A percentile compares a stretch with the other conserved stretches of the same genome.
These are phyloP conservation scores for Sebastolobus altivelis DNA, from an alignment of 2,797 vertebrate species.

Conservation along the genomic window DNA sequence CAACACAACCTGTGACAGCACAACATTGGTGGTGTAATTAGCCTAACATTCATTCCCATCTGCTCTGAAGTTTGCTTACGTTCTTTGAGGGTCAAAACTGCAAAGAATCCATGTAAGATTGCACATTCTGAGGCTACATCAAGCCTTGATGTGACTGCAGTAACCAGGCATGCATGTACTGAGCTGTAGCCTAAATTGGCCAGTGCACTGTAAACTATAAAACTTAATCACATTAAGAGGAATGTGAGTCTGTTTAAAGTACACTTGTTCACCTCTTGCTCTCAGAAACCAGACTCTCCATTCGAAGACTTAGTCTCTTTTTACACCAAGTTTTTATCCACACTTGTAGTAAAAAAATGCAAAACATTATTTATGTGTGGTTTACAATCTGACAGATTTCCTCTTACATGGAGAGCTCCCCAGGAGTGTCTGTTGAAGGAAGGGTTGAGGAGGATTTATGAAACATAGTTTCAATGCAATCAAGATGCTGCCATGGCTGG, in stretches of 20 bases:
- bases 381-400: slow-evolving; percentile 57
- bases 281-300: slow-evolving; percentile 14
- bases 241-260: slow-evolving; percentile 23
- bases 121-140: not conserved
- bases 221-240: slow-evolving; percentile 30
- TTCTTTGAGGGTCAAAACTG: not conserved
- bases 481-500: slow-evolving; percentile 68
- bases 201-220: slow-evolving; percentile 22
- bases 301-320: not conserved
- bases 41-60: not conserved
- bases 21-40: not conserved
- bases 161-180: not conserved
- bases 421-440: slow-evolving; percentile 54
- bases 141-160: slow-evolving; percentile 18
- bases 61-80: not conserved
- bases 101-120: not conserved
- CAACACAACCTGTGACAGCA: not conserved
- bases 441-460: slow-evolving; percentile 42
- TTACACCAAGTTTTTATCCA: not conserved
- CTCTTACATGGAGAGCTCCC: slow-evolving; percentile 38
- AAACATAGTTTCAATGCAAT: slow-evolving; percentile 72
- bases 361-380: slow-evolving; percentile 65
- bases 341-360: slow-evolving; percentile 38
- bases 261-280: slow-evolving; percentile 2
- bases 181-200: not conserved